Percentiles rank a stretch among this genome's conserved stretches.
phyloP scores from a whole-genome alignment of 2,888 invertebrate genomes.

The Crematogaster levior region DNA sequence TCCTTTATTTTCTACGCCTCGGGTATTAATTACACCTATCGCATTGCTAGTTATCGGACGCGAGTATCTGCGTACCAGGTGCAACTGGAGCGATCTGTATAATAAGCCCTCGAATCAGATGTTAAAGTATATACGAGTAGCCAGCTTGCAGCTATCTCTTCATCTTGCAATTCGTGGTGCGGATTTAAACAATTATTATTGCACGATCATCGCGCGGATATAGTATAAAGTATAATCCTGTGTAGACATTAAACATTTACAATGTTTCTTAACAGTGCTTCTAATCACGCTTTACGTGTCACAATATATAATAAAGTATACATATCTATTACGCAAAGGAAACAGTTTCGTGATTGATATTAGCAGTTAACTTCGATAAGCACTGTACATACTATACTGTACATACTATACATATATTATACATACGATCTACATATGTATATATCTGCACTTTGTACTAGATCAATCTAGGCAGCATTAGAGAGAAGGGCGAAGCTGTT shows the following conservation, averaged over 20 bases:
- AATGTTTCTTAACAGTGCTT: slow-evolving; percentile 9
- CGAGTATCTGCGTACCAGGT: slow-evolving; percentile 54
- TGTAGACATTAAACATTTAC: background rate
- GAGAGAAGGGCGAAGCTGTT: no score
- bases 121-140: slow-evolving; percentile 29
- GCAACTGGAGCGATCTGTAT: slow-evolving; percentile 59
- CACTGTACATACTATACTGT: background rate
- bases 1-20: slow-evolving; percentile 46
- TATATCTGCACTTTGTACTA: background rate
- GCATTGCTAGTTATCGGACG: slow-evolving; percentile 59
- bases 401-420: no score
- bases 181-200: slow-evolving; percentile 24
- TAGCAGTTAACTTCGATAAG: background rate
- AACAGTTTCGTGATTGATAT: background rate
- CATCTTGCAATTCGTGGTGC: slow-evolving; percentile 18
- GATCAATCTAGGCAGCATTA: slow-evolving; percentile 24
- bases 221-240: background rate
- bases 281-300: background rate
- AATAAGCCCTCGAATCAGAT: slow-evolving; percentile 60
- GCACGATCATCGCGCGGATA: background rate
- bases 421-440: background rate
- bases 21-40: slow-evolving; percentile 69
- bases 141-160: slow-evolving; percentile 33
- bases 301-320: background rate
- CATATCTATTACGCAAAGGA: background rate